Base-by-base conservation (phyloP, 1,140 invertebrate species). In the Dendrolimus punctatus region DNA sequence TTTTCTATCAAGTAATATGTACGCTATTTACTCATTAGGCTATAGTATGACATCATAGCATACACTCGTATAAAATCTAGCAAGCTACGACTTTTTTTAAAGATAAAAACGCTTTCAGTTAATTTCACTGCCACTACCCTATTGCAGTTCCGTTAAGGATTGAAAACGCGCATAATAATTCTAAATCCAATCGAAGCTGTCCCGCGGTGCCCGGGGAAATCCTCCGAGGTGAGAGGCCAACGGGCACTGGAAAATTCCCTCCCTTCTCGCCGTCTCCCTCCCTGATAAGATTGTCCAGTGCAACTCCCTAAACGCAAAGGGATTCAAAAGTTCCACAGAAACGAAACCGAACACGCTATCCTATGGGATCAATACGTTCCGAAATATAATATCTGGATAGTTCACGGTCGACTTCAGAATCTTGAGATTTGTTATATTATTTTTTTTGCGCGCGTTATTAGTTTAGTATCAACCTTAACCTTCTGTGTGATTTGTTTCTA, bases 241-340 rank as follows among this genome's bases (percentile, higher is more conserved):
- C 72, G 82, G 80, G 78, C 77, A 81, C 58, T 81, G 73, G 80
- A 80, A 83, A 85, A 85, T 85, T 77, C 80, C 71, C 63, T 69
- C 74, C 70, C 53, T 66, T 62, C 55, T 57, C 23, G 23, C 23
- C 23, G n/a, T n/a, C n/a, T 3, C 23, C 62, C 66, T 57, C 67
- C 64, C 71, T 77, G 82, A 85, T 84, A 83, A 82, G 76, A 85
- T 85, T 82, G 82, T 83, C 82, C 76, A 81, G 70, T 79, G 78
- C 78, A 83, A 83, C 73, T 82, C 80, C 80, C 82, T 70, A 68
- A 80, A 81, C 79, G 71, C 80, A 72, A 70, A 82, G 80, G 82
- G 80, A 82, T 84, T 79, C 77, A 75, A 83, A 82, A 85, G 64
- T 85, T 83, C 64, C 55, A 75, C 73, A 67, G 76, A 76, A 85